Evolutionary conservation across 2,888 invertebrate genomes (phyloP), one percentile per base, ranked within the genome.

Genomic region (Calameuta filiformis): DNA sequence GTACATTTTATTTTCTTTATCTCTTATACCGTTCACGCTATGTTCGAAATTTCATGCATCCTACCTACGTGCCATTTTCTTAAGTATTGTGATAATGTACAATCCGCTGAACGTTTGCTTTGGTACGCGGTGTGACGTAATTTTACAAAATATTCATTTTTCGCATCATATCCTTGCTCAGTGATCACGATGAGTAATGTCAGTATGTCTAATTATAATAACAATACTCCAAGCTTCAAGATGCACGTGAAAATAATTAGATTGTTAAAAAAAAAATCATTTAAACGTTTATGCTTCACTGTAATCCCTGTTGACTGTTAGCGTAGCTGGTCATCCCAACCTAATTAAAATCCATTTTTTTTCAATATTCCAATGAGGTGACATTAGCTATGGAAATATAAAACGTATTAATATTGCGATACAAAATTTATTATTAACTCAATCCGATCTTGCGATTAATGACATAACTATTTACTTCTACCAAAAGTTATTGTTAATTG

Each of bases 1-100:
- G 86, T 83, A 86, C 86, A 82, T 82, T 80, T 85, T 83, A 85
- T 83, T 86, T 84, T 84, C 86, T 83, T 82, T 81, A 79, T 81
- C 75, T 76, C 68, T 79, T 15, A 74, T 35, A n/a, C 56, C 33
- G 33, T 31, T 31, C 31, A 33, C 15, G 69, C 69, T 69, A 33
- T 33, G 2, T 71, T 71, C 23, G 9, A 56, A 56, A 23, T 56
- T 56, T 56, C 23, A 56, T 56, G 23, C 15, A 23, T 56, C 56
- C 56, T 23, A 56, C 56, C 56, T 23, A 23, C 56, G 23, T 56
- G 56, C 56, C 23, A 56, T 56, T 56, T 56, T 56, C 6, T 56
- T 56, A 56, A 56, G 56, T 56, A 56, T 56, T 56, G 56, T 56
- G 56, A 56, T 23, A 23, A 56, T 56, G 56, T 56, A 23, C 56